phyloP scores from a whole-genome alignment of 2,888 invertebrate genomes.

The Phortica magna region DNA sequence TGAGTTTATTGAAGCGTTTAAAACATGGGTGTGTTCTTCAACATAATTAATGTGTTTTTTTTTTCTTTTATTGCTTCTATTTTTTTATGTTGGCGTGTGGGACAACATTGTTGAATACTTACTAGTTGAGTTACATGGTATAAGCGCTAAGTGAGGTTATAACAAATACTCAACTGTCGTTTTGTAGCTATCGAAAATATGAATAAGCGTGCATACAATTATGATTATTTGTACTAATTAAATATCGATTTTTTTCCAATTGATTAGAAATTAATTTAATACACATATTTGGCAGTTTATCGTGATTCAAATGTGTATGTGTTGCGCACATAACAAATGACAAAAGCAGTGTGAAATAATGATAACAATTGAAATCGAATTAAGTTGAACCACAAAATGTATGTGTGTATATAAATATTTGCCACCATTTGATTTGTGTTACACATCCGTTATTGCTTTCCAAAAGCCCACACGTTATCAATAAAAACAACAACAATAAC shows the following conservation, averaged over 20 bases:
- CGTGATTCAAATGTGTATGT: neutral
- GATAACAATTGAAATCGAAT: constrained; percentile 36
- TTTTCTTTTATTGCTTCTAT: neutral
- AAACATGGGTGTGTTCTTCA: constrained; percentile 8
- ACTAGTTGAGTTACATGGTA: too few species aligned
- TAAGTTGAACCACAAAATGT: constrained; percentile 32
- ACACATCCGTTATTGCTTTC: neutral
- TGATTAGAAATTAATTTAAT: neutral
- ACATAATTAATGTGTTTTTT: constrained; percentile 24
- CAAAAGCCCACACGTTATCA: neutral
- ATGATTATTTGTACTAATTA: neutral
- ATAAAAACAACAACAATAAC: neutral
- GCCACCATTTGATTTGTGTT: constrained; percentile 1
- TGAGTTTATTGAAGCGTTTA: constrained; percentile 22
- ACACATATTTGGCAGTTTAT: neutral
- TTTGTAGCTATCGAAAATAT: too few species aligned
- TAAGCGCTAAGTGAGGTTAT: too few species aligned
- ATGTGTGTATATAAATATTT: neutral
- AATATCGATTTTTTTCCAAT: constrained; percentile 4
- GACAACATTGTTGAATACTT: too few species aligned
- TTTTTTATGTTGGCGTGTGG: too few species aligned
- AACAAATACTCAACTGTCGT: too few species aligned
- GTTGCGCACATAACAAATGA: constrained; percentile 9
- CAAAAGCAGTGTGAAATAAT: constrained; percentile 1
- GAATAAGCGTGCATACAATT: neutral